Evolutionary conservation across 2,113 vertebrate species (phyloP).

Genomic region (Pipra filicauda): DNA sequence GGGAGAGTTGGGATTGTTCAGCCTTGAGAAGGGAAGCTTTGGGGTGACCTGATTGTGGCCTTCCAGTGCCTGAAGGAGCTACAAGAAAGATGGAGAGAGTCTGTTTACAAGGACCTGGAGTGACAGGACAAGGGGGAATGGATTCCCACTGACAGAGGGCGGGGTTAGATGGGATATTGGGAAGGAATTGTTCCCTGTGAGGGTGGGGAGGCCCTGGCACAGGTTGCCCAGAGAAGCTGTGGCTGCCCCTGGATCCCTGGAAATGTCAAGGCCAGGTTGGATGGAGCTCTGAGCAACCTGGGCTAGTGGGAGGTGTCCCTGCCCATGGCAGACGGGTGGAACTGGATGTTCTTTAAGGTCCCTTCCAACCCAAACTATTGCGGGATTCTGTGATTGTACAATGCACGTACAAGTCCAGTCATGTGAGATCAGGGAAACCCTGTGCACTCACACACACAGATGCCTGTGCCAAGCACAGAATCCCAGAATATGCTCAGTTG

Average conservation of each 20-base stretch:
- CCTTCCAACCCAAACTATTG: neutral
- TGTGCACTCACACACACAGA: neutral
- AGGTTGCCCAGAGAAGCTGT: neutral
- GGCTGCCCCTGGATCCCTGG: neutral
- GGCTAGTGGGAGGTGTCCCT: neutral
- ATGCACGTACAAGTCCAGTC: neutral
- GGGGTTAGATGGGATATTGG: neutral
- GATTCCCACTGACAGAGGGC: neutral
- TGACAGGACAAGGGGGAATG: neutral
- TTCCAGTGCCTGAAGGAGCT: neutral
- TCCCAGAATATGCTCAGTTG: neutral
- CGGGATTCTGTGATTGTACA: neutral
- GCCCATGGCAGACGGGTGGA: accelerated
- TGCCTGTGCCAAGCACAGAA: neutral
- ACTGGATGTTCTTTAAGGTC: neutral
- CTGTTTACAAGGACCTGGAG: neutral
- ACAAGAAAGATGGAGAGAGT: neutral
- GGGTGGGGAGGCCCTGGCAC: neutral
- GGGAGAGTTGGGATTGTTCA: neutral
- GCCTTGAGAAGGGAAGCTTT: neutral
- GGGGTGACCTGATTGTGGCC: neutral
- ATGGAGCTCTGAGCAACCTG: neutral
- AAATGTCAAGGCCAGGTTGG: neutral
- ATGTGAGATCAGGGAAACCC: no score
- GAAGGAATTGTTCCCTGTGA: neutral